phyloP scores from a whole-genome alignment of 2,888 invertebrate species.

The Drosophila parthenogenetica region DNA sequence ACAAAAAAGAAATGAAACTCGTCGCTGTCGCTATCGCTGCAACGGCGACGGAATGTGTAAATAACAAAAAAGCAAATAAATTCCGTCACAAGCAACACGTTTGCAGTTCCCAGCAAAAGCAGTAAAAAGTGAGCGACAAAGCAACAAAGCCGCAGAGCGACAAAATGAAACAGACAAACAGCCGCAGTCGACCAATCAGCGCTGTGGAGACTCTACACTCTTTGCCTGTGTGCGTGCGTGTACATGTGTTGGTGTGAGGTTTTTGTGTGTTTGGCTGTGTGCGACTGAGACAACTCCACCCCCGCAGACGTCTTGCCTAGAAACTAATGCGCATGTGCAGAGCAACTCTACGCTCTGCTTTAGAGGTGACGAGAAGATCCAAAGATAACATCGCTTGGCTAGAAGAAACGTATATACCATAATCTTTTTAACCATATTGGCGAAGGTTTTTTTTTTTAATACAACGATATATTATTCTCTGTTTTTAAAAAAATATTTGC shows the following conservation, averaged over 20 bases:
- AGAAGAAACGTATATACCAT: neutral
- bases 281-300: slow-evolving; percentile 73
- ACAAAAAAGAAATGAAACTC: slow-evolving; percentile 56
- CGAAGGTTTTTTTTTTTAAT: neutral
- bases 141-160: slow-evolving; percentile 60
- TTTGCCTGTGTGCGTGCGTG: slow-evolving; percentile 34
- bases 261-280: slow-evolving; percentile 16
- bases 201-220: slow-evolving; percentile 72
- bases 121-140: slow-evolving; percentile 50
- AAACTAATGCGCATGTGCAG: slow-evolving; percentile 76
- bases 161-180: slow-evolving; percentile 47
- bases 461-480: no score
- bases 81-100: slow-evolving; percentile 78
- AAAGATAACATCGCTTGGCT: slow-evolving; percentile 10
- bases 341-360: slow-evolving; percentile 28
- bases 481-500: no score
- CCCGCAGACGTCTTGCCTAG: slow-evolving; percentile 42
- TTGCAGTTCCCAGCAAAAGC: slow-evolving; percentile 48
- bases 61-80: slow-evolving; percentile 82
- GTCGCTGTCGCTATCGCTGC: slow-evolving; percentile 18
- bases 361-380: slow-evolving; percentile 26
- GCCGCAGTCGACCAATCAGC: slow-evolving; percentile 74
- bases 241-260: slow-evolving; percentile 40
- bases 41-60: slow-evolving; percentile 72
- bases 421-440: neutral